phyloP scores from a whole-genome alignment of 2,888 invertebrate genomes.

The Aspidapion aeneum region DNA sequence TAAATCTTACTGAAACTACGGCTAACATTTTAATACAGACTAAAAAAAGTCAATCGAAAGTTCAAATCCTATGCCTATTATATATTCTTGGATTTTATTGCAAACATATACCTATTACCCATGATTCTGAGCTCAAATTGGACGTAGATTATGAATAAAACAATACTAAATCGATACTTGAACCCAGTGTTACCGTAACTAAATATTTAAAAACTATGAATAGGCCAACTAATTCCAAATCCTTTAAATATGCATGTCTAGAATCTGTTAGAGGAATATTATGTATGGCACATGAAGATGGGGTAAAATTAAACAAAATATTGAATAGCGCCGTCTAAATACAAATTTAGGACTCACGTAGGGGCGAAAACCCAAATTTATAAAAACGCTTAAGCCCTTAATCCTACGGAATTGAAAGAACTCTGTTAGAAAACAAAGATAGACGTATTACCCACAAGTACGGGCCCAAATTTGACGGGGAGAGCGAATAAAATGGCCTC shows the following conservation, averaged over 20 bases:
- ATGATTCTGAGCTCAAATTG: neutral
- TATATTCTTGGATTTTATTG: slow-evolving; percentile 26
- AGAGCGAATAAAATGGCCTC: neutral
- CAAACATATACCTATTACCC: slow-evolving; percentile 38
- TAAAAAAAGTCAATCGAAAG: neutral
- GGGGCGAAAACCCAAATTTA: neutral
- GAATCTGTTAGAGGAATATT: too few relatives aligned
- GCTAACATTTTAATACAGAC: too few relatives aligned
- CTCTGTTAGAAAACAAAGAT: neutral
- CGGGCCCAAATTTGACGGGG: neutral
- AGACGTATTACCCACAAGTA: slow-evolving; percentile 14
- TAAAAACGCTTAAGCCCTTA: too few relatives aligned
- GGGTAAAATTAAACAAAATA: too few relatives aligned
- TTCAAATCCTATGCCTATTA: neutral
- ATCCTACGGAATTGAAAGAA: neutral
- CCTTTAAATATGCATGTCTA: too few relatives aligned
- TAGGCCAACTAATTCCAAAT: too few relatives aligned
- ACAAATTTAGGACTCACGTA: neutral
- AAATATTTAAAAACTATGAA: too few relatives aligned
- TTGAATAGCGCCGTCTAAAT: too few relatives aligned
- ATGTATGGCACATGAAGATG: too few relatives aligned
- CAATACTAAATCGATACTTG: neutral
- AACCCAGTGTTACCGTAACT: too few relatives aligned
- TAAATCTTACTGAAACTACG: too few relatives aligned
- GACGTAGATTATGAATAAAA: neutral